Evolutionary conservation across 2,888 invertebrate genomes (phyloP).

Genomic region (Nomada fabriciana): DNA sequence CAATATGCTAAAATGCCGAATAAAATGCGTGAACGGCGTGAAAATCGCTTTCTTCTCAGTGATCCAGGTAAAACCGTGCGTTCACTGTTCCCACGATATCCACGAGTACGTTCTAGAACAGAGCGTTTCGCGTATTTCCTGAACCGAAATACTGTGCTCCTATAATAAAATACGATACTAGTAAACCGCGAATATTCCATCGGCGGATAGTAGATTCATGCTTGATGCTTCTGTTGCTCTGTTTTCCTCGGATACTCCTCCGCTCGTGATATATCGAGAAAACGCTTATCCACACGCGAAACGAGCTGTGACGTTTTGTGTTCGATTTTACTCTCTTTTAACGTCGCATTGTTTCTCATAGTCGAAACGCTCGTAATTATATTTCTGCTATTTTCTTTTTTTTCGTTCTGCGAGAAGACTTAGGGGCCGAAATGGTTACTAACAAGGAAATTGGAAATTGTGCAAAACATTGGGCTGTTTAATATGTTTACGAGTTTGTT

Average conservation of each 20-base stretch:
- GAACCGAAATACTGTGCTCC: constrained; percentile 12
- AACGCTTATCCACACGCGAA: constrained; percentile 21
- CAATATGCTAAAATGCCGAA: constrained; percentile 6
- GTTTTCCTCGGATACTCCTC: neutral
- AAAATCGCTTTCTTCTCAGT: neutral
- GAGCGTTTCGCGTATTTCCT: neutral
- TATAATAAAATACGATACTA: neutral
- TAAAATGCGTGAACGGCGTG: neutral
- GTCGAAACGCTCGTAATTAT: neutral
- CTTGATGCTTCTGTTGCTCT: constrained; percentile 12
- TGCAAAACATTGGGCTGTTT: no score
- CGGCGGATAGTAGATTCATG: constrained; percentile 24
- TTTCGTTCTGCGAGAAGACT: neutral
- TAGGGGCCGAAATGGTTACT: neutral
- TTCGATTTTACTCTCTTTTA: neutral
- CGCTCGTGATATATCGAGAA: constrained; percentile 23
- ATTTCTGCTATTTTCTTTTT: neutral
- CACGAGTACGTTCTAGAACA: constrained; percentile 21
- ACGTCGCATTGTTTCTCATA: neutral
- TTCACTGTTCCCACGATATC: constrained; percentile 3
- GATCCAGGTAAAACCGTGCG: constrained; percentile 16
- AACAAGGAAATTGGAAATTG: no score
- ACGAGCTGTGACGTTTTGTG: neutral
- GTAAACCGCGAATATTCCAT: constrained; percentile 1
- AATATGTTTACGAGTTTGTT: no score